Evolutionary conservation across 2,113 vertebrate genomes (phyloP), one percentile per base, ranked within the genome.

Genomic region (Gasterosteus aculeatus): DNA sequence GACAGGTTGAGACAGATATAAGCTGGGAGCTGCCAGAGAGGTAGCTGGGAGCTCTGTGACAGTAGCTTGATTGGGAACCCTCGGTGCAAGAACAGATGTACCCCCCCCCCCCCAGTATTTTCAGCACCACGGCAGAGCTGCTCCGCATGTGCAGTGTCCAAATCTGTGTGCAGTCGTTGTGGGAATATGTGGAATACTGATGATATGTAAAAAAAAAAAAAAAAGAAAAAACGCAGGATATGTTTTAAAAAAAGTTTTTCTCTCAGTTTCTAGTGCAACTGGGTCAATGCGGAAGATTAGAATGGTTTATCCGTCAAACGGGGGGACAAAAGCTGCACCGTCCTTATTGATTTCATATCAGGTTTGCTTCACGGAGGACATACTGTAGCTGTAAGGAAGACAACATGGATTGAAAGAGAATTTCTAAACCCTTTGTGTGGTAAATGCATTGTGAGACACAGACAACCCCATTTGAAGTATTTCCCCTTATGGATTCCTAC

Each of bases 1-100:
- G 85, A 84, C 84, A 78, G 85, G 86, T 83, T 77, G 85, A 90
- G 87, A 84, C 87, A 85, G 78, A 87, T 87, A 81, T 83, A 86
- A 80, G 85, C 70, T 72, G 67, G 71, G 82, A 63, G 81, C 79
- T 81, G 84, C 77, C 75, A 77, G 86, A 75, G 33, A 66, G 67
- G 78, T 78, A 53, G 84, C 75, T 47, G 84, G 75, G 78, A 77
- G 57, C 80, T 86, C 67, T 54, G 69, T 74, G 90, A 87, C 88
- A 87, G 86, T 26, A 78, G 81, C 82, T 54, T 85, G 83, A 90
- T 84, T 82, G 82, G 76, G 86, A 86, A 88, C 56, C 77, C 72
- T 44, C 35, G 44, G 69, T 83, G 77, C 67, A 75, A 69, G 80
- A 86, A 76, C 75, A 84, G 75, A 83, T 88, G 70, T 62, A 72